Conservation (phyloP, 2,888 invertebrate species). For the Phengaris arion region DNA sequence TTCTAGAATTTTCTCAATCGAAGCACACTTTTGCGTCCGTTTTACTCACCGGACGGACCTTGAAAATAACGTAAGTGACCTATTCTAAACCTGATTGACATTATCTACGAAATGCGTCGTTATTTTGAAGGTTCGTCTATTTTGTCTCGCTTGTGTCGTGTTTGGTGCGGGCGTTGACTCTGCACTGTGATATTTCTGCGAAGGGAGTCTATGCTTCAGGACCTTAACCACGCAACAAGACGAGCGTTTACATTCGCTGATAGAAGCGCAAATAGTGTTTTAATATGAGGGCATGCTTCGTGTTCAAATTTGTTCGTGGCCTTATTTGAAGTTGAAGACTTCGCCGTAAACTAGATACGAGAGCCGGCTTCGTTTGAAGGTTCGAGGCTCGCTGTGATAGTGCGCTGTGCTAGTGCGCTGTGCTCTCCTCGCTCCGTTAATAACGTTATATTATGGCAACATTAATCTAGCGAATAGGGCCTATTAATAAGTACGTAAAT, state of each 20-base stretch:
- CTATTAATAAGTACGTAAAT: conserved; percentile 61
- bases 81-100: background rate
- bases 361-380: conserved; percentile 37
- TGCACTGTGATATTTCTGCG: conserved; percentile 27
- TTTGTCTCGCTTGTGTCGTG: background rate
- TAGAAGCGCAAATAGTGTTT: conserved; percentile 57
- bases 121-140: background rate
- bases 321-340: conserved; percentile 69
- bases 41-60: conserved; percentile 9
- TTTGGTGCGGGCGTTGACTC: background rate
- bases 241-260: conserved; percentile 37
- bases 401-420: conserved; percentile 75
- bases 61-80: background rate
- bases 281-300: conserved; percentile 62
- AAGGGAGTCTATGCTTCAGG: background rate
- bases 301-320: conserved; percentile 74
- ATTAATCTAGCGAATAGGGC: conserved; percentile 50
- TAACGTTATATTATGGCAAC: conserved; percentile 38
- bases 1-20: conserved; percentile 39
- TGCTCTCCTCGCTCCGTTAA: conserved; percentile 60
- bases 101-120: background rate
- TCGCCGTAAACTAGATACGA: conserved; percentile 48
- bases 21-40: conserved; percentile 62
- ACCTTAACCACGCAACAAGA: background rate
- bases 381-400: conserved; percentile 69